These are phyloP conservation scores for Drosophila kanapiae DNA, from an alignment of 1,140 invertebrate genomes.

Conservation along the genomic window DNA sequence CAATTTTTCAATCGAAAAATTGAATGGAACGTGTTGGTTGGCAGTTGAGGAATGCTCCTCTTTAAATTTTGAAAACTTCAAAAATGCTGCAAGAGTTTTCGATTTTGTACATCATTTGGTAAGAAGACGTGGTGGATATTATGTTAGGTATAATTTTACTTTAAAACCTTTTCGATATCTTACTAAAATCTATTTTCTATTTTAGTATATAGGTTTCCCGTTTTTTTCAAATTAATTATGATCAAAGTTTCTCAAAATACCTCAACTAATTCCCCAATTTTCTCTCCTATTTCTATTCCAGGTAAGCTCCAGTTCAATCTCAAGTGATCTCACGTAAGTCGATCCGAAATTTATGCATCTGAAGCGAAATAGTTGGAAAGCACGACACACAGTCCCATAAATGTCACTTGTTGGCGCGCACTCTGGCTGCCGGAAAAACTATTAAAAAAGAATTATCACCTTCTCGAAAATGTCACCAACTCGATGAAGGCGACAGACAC, in stretches of 20 bases:
- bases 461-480: slow-evolving; percentile 55
- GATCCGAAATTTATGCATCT: slow-evolving; percentile 51
- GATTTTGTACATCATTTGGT: background rate
- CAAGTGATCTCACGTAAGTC: slow-evolving; percentile 50
- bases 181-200: too few relatives aligned
- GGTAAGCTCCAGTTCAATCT: slow-evolving; percentile 49
- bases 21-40: background rate
- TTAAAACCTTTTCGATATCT: too few relatives aligned
- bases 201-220: too few relatives aligned
- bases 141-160: too few relatives aligned
- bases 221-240: too few relatives aligned
- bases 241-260: background rate
- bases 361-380: slow-evolving; percentile 43
- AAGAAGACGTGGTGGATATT: too few relatives aligned
- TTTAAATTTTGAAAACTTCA: background rate
- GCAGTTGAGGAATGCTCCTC: too few relatives aligned
- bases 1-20: slow-evolving; percentile 14
- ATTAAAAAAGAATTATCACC: slow-evolving; percentile 84
- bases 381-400: slow-evolving; percentile 67
- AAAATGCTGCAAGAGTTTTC: background rate
- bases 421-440: slow-evolving; percentile 73
- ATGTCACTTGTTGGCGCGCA: slow-evolving; percentile 72
- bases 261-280: slow-evolving; percentile 14
- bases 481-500: slow-evolving; percentile 6
- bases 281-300: slow-evolving; percentile 31